Evolutionary conservation across 2,113 vertebrate species (phyloP), one percentile per base, ranked within the genome.

Genomic region (Gobiocypris rarus): DNA sequence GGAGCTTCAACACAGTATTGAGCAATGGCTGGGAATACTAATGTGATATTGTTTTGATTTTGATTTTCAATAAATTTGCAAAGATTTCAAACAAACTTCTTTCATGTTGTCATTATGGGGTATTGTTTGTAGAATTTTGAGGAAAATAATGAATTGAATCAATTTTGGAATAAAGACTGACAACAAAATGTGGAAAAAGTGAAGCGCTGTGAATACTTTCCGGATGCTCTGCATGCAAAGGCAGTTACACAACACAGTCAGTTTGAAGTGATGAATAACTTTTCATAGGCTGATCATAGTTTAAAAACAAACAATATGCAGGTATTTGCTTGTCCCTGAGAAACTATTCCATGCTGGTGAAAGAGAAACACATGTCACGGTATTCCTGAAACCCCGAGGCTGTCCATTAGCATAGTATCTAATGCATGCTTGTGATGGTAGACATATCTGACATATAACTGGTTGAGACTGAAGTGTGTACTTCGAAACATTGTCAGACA

Each of bases 241-340:
- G 38, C 59, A 38, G 45, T 81, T 54, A 17, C 22, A 3, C 52
- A 52, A 70, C 41, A 45, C 58, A 45, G 3, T 45, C 31, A 56
- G 61, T 79, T 63, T 63, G 7, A 58, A 15, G 38, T 26, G 15
- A 5, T 19, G 13, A 81, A 81, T 54, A 81, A 26, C 79, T 70
- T 69, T 70, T 22, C 17, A 54, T 45, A 56, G 28, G 48, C 6
- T 54, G 45, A 82, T 54, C 48, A 50, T 31, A 41, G 34, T 26
- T 43, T 14, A 28, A 26, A 54, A 58, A 14, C 75, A 45, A 79
- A 63, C 38, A 63, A 63, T 48, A 58, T 28, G 34, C 38, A 17
- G 76, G 76, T 61, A 52, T 81, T 81, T 81, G 63, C 10, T 70
- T n/a, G 59, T 80, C 58, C 26, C 79, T 41, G 48, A 82, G 48